Conservation (phyloP, 2,888 invertebrate genomes). For the Lissonota sp. region DNA sequence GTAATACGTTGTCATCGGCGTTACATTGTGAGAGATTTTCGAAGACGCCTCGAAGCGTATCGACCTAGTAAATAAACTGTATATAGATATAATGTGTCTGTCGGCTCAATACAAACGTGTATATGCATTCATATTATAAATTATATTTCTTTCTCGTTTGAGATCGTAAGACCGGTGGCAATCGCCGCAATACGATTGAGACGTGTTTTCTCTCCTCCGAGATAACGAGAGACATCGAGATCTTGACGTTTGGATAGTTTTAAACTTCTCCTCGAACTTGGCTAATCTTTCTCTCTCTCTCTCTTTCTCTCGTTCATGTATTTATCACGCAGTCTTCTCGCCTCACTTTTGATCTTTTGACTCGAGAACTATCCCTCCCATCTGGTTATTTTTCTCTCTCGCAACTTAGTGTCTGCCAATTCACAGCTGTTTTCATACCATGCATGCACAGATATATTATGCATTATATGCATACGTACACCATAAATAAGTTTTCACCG, state of each 20-base stretch:
- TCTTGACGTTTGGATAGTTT: conserved; percentile 48
- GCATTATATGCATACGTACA: conserved; percentile 40
- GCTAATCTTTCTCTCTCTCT: conserved; percentile 4
- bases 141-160: conserved; percentile 13
- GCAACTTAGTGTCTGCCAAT: not conserved
- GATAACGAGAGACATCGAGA: conserved; percentile 28
- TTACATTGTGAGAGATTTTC: conserved; percentile 2
- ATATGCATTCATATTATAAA: not conserved
- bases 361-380: conserved; percentile 14
- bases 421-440: conserved; percentile 6
- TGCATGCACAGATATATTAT: conserved; percentile 28
- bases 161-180: conserved; percentile 17
- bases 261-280: conserved; percentile 29
- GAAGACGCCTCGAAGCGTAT: conserved; percentile 1
- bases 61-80: not conserved
- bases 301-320: not conserved
- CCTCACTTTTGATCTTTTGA: conserved; percentile 27
- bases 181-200: conserved; percentile 46
- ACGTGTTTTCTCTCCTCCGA: conserved; percentile 16
- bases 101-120: not conserved
- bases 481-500: conserved; percentile 68
- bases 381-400: conserved; percentile 9
- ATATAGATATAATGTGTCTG: too few species aligned
- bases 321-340: conserved; percentile 20
- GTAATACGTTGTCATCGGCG: conserved; percentile 50